Evolutionary conservation across 2,888 invertebrate genomes (phyloP), one percentile per base, ranked within the genome.

Genomic region (Melikaiella ostensackeni): DNA sequence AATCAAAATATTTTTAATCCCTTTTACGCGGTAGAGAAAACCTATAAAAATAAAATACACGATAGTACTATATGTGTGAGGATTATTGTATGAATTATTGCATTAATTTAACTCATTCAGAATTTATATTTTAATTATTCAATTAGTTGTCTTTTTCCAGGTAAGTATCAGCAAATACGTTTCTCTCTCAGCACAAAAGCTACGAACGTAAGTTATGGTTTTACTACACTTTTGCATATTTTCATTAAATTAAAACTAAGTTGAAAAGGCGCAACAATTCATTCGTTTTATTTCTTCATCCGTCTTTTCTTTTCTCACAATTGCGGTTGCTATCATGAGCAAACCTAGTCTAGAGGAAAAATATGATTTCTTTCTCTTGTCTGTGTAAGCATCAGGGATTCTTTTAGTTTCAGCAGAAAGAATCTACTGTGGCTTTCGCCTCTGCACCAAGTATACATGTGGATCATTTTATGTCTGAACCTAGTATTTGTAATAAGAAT

Each of bases 111-210:
- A n/a, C n/a, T 50, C n/a, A n/a, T 50, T 50, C 3, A n/a, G 2
- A 50, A n/a, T 50, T 50, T 2, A 50, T 8, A 59, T 13, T 21
- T 21, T 16, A 59, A 16, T 27, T 8, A 24, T 57, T 21, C 16
- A 27, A 75, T n/a, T 9, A 16, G 63, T 42, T 24, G 2, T 27
- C 7, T 75, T 50, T 13, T 75, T 75, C 63, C 30, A 75, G 75
- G 75, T 75, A 75, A 75, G 75, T 63, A 75, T 16, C 24, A 24
- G 21, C 24, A 42, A 6, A 16, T 24, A 24, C 4, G 16, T 42
- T 64, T 16, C 24, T 27, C 21, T 42, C 27, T 16, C 38, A 64
- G 4, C 42, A 64, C 24, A 38, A 7, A 38, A 64, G 50, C 21
- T 55, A 3, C 9, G 21, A n/a, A 38, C 35, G 64, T 59, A 57